Conservation (phyloP, 2,888 invertebrate species). For the Penaeus monodon region DNA sequence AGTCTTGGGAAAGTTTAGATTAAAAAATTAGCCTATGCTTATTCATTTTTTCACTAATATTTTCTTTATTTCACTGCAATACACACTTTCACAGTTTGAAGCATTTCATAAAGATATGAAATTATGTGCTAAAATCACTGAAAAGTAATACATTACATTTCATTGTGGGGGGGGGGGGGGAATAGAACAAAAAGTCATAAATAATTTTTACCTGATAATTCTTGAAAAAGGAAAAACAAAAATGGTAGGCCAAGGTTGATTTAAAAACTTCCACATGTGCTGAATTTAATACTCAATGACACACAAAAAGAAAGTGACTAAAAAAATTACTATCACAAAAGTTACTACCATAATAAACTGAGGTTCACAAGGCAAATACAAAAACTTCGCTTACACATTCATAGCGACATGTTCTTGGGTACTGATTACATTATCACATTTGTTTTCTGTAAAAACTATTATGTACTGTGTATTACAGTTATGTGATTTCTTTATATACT, state of each 20-base stretch:
- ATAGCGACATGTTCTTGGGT: constrained; percentile 38
- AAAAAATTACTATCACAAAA: constrained; percentile 56
- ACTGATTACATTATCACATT: constrained; percentile 46
- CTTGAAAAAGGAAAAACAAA: constrained; percentile 13
- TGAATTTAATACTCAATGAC: constrained; percentile 57
- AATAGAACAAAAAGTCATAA: background rate
- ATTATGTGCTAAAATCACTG: too few species aligned
- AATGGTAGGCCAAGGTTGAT: background rate
- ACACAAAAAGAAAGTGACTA: constrained; percentile 58
- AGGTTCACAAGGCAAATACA: constrained; percentile 54
- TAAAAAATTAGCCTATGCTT: too few species aligned
- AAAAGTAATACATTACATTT: too few species aligned
- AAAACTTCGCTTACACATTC: constrained; percentile 51
- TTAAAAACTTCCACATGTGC: constrained; percentile 32
- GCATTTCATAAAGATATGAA: too few species aligned
- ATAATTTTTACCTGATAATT: background rate
- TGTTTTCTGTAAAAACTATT: constrained; percentile 46
- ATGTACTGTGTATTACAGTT: constrained; percentile 52
- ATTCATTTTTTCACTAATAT: too few species aligned
- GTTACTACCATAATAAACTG: constrained; percentile 51
- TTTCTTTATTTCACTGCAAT: too few species aligned
- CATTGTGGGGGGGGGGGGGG: too few species aligned
- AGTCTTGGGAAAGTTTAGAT: too few species aligned
- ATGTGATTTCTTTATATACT: constrained; percentile 45
- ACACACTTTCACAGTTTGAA: too few species aligned